Conservation (phyloP, 2,797 vertebrate species). For the Pseudochromis fuscus region DNA sequence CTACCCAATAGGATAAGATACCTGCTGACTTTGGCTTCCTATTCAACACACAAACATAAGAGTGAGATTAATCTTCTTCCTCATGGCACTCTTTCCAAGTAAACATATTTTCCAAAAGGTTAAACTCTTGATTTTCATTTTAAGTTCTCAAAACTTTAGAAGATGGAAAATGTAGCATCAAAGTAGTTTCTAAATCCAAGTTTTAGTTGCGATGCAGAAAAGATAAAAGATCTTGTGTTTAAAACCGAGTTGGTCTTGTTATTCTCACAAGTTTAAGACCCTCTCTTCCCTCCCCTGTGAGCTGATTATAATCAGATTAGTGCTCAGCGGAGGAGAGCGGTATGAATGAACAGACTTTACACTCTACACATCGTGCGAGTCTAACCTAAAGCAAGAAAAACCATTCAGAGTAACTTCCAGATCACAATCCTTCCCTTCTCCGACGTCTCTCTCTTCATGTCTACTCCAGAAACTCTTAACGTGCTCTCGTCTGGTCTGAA, state of each 20-base stretch:
- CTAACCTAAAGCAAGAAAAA: constrained; percentile 18
- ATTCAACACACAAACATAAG: not conserved
- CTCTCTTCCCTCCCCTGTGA: constrained; percentile 39
- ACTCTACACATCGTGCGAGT: too few species aligned
- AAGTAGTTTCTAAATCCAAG: not conserved
- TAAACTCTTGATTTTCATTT: not conserved
- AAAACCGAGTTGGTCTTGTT: constrained; percentile 36
- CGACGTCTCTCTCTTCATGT: constrained; percentile 30
- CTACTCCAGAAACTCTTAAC: constrained; percentile 43
- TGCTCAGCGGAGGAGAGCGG: constrained; percentile 21
- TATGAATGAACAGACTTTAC: constrained; percentile 43
- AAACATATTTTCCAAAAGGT: not conserved
- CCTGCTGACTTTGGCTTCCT: not conserved
- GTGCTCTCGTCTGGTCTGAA: constrained; percentile 34
- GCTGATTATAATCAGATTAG: constrained; percentile 72
- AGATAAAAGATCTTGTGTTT: not conserved
- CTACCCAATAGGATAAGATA: too few species aligned
- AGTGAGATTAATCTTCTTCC: not conserved
- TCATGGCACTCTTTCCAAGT: not conserved
- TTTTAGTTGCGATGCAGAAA: not conserved
- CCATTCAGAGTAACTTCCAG: not conserved
- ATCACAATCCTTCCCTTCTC: not conserved
- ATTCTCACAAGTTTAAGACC: constrained; percentile 41
- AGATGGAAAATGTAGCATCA: not conserved
- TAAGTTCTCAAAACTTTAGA: not conserved